Evolutionary conservation across 2,888 invertebrate genomes (phyloP), one percentile per base, ranked within the genome.

Genomic region (Taphrorychus bicolor): DNA sequence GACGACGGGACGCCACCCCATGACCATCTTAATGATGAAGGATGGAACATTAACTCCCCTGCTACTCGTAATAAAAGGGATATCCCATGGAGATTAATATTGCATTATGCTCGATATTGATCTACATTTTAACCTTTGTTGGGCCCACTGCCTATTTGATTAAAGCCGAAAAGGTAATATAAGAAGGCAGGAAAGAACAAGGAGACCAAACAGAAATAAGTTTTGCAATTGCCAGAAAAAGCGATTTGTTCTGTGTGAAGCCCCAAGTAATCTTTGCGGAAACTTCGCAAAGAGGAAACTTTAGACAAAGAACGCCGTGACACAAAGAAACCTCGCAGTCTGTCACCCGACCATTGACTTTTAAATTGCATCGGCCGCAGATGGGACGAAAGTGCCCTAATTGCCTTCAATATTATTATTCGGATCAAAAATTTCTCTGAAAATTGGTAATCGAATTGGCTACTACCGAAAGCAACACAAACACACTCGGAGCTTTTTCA

Each of bases 331-430:
- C 14, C 66, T 23, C 70, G 65, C 75, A 73, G 72, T 72, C 73
- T 74, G 75, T 74, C 74, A 71, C 73, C 74, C 63, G 71, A 73
- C 72, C 74, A 73, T 75, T 74, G 75, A 75, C 75, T 75, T 75
- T 74, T 74, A 74, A 75, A 75, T 74, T 69, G 72, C 71, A 73
- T 60, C 49, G 60, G 57, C 40, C 60, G 56, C 69, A 69, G 69
- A 69, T 69, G 69, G 64, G 41, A 22, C 41, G 52, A 57, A 51
- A 60, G 51, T 40, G 57, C 56, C 57, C 57, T 66, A 66, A 66
- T 66, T 66, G 32, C 32, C 32, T 32, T 32, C 32, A 32, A 32
- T 32, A 32, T 32, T 32, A 32, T 32, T 32, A 7, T 32, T 32
- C 32, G 32, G 32, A 32, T 32, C 32, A 11, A 11, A 9, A 32